These are phyloP conservation scores for Calcarius lapponicus DNA, from an alignment of 2,797 vertebrate species.

Conservation along the genomic window DNA sequence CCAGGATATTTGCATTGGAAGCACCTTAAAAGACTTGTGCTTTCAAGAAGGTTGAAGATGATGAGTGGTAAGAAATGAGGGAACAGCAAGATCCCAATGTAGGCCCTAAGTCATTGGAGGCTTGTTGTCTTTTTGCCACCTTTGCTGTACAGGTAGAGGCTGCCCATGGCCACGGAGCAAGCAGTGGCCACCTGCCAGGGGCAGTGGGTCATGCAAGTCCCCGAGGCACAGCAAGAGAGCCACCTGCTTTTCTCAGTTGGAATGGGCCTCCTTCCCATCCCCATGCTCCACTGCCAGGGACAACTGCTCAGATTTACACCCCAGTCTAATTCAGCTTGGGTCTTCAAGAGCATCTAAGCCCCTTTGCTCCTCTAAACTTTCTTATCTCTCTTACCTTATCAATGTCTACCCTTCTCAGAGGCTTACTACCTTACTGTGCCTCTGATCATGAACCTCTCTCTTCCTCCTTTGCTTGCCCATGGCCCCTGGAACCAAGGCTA, in stretches of 20 bases:
- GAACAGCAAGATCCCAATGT: neutral
- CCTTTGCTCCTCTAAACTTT: neutral
- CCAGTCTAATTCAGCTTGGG: neutral
- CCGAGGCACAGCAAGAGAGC: rapidly evolving
- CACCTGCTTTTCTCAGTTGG: neutral
- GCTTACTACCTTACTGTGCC: neutral
- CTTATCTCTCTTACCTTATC: neutral
- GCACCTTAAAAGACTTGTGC: neutral
- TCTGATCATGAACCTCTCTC: neutral
- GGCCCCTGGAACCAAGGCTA: neutral
- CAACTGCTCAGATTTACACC: neutral
- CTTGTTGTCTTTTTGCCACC: neutral
- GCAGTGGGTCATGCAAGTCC: neutral
- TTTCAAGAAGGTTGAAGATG: neutral
- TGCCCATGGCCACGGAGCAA: rapidly evolving
- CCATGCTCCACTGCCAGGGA: neutral
- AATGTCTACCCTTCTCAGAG: neutral
- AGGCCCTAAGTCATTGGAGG: neutral
- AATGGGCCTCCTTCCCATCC: neutral
- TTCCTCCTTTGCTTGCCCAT: neutral
- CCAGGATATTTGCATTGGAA: neutral
- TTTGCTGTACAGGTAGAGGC: rapidly evolving
- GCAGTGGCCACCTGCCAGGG: neutral
- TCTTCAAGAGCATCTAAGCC: neutral
- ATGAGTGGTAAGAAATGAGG: neutral